A percentile compares a stretch with the other conserved stretches of the same genome.
Conservation (phyloP, 2,888 invertebrate species). For the Agriopis aurantiaria region DNA sequence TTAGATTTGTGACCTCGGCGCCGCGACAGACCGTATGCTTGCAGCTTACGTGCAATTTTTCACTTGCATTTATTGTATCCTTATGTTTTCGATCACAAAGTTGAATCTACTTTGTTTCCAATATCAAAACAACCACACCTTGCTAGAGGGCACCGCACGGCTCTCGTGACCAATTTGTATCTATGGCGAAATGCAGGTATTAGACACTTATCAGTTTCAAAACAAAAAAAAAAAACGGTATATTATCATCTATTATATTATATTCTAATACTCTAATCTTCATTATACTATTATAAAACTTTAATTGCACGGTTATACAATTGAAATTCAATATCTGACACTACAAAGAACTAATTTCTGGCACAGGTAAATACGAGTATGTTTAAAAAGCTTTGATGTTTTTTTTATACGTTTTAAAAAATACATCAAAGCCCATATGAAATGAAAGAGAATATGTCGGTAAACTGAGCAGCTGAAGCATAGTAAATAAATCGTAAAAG, state of each 20-base stretch:
- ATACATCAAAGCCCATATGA: constrained; percentile 44
- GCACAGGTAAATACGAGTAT: background rate
- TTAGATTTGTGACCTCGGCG: constrained; percentile 74
- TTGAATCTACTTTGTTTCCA: constrained; percentile 47
- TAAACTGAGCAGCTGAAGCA: constrained; percentile 51
- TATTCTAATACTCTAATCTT: constrained; percentile 15
- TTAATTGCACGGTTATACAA: constrained; percentile 34
- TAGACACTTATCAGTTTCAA: constrained; percentile 34
- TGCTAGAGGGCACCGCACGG: constrained; percentile 51
- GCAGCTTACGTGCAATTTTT: constrained; percentile 62
- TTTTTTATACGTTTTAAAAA: constrained; percentile 36
- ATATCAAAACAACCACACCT: constrained; percentile 55
- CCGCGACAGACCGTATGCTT: constrained; percentile 66
- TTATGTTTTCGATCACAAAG: constrained; percentile 45
- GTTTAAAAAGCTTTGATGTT: constrained; percentile 17
- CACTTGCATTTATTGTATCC: constrained; percentile 46
- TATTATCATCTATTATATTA: constrained; percentile 34
- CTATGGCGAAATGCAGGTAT: constrained; percentile 63
- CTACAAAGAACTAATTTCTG: constrained; percentile 34
- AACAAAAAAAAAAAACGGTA: constrained; percentile 30
- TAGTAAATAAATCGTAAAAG: constrained; percentile 66
- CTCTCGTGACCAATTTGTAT: constrained; percentile 66
- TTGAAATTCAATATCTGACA: constrained; percentile 28
- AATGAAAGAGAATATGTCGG: constrained; percentile 46
- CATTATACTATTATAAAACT: constrained; percentile 32